phyloP scores from a whole-genome alignment of 2,113 vertebrate genomes.

The Ranitomeya imitator region DNA sequence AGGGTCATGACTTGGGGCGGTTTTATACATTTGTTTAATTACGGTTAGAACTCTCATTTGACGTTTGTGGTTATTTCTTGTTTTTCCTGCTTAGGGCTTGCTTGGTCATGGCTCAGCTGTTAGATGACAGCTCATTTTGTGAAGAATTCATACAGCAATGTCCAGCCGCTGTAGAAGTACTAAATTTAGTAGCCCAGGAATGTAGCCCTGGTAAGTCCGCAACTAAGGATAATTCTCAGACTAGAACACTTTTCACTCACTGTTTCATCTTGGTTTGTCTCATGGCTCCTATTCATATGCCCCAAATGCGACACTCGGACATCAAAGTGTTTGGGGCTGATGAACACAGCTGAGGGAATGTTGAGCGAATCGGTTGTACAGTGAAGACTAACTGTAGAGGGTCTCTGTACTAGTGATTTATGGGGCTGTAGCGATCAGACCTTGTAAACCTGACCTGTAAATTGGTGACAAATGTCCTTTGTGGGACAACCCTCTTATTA shows the following conservation, averaged over 20 bases:
- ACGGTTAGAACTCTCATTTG: neutral
- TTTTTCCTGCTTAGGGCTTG: slow-evolving; percentile 82
- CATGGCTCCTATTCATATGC: too few relatives aligned
- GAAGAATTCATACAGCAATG: slow-evolving; percentile 99
- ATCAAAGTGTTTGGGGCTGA: too few relatives aligned
- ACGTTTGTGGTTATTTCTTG: neutral
- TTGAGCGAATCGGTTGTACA: too few relatives aligned
- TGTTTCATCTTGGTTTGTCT: neutral
- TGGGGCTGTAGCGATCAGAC: too few relatives aligned
- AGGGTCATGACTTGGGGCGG: neutral
- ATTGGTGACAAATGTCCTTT: too few relatives aligned
- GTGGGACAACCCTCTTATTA: too few relatives aligned
- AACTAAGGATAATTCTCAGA: neutral
- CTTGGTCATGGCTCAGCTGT: slow-evolving; percentile 97
- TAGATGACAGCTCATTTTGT: slow-evolving; percentile 98
- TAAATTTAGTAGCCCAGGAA: slow-evolving; percentile 95
- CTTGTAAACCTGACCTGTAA: too few relatives aligned
- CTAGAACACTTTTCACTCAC: too few relatives aligned
- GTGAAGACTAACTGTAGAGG: too few relatives aligned
- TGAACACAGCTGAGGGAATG: too few relatives aligned
- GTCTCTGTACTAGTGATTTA: too few relatives aligned
- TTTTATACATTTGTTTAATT: neutral
- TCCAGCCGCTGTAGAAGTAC: slow-evolving; percentile 94
- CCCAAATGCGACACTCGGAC: too few relatives aligned
- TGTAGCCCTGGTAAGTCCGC: slow-evolving; percentile 88